These are phyloP conservation scores for Corbicula japonica DNA, from an alignment of 2,888 invertebrate species.

Conservation along the genomic window DNA sequence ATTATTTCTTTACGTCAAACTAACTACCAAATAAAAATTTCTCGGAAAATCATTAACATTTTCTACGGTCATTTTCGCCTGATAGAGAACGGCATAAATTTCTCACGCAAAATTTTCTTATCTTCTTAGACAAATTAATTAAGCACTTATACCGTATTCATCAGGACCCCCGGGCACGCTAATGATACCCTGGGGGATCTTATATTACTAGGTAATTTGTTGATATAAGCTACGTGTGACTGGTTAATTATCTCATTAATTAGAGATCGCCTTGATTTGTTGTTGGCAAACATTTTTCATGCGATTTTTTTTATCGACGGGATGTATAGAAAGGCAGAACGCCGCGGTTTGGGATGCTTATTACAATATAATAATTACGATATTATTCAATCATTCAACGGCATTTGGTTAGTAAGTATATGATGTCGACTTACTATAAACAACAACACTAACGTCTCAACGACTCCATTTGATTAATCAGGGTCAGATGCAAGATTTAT, in stretches of 20 bases:
- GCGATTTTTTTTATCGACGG: neutral
- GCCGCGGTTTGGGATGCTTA: neutral
- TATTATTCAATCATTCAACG: too few relatives aligned
- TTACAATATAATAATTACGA: neutral
- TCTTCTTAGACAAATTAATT: slow-evolving; percentile 28
- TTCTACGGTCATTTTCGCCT: slow-evolving; percentile 4
- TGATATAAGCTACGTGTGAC: slow-evolving; percentile 55
- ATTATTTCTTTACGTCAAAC: too few relatives aligned
- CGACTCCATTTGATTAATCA: too few relatives aligned
- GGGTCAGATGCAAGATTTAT: too few relatives aligned
- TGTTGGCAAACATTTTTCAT: neutral
- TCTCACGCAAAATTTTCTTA: slow-evolving; percentile 22
- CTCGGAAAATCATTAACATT: too few relatives aligned
- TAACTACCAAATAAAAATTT: too few relatives aligned
- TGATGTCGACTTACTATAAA: neutral
- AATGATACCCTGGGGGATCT: slow-evolving; percentile 49
- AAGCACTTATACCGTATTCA: slow-evolving; percentile 23
- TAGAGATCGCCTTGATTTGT: too few relatives aligned
- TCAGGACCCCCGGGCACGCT: slow-evolving; percentile 43
- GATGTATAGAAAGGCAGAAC: neutral
- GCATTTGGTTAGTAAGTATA: neutral
- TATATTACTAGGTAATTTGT: slow-evolving; percentile 52
- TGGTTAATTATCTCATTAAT: slow-evolving; percentile 66
- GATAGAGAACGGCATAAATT: slow-evolving; percentile 11
- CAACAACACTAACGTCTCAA: slow-evolving; percentile 3